These are phyloP conservation scores for Drosophila pectinifera DNA, from an alignment of 1,140 invertebrate species.

Conservation along the genomic window DNA sequence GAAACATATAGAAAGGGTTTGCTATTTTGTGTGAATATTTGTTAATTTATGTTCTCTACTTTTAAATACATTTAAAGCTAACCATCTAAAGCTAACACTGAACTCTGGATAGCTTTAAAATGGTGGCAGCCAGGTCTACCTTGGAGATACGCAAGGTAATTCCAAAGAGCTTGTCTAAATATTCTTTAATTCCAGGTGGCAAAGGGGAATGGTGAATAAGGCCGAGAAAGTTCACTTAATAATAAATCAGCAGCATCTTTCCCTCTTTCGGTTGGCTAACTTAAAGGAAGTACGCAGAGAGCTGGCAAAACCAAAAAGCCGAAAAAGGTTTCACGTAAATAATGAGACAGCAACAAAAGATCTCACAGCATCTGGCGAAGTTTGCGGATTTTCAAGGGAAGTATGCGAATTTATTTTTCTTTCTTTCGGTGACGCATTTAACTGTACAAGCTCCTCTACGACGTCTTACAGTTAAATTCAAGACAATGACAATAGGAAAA, in stretches of 20 bases:
- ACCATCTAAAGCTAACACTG: background rate
- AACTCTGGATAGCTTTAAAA: constrained; percentile 3
- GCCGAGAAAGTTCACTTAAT: constrained; percentile 10
- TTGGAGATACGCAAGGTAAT: constrained; percentile 5
- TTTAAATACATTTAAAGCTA: too few relatives aligned
- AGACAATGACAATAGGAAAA: constrained; percentile 26
- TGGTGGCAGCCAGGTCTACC: constrained; percentile 6
- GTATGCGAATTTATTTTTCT: constrained; percentile 34
- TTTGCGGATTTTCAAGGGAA: constrained; percentile 11
- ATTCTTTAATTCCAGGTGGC: background rate
- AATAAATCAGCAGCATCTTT: constrained; percentile 30
- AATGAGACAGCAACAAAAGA: constrained; percentile 48
- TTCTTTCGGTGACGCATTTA: constrained; percentile 34
- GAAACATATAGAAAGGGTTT: background rate
- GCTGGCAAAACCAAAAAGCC: constrained; percentile 28
- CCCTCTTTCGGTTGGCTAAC: constrained; percentile 4
- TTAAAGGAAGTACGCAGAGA: constrained; percentile 47
- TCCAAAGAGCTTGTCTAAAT: constrained; percentile 34
- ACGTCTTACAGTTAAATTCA: constrained; percentile 12
- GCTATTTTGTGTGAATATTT: background rate
- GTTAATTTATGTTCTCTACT: background rate
- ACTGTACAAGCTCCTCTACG: constrained; percentile 12
- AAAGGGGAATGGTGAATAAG: background rate
- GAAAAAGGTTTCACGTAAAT: constrained; percentile 51
- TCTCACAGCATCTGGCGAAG: constrained; percentile 40